phyloP scores from a whole-genome alignment of 2,888 invertebrate species.

The Mimas tiliae region DNA sequence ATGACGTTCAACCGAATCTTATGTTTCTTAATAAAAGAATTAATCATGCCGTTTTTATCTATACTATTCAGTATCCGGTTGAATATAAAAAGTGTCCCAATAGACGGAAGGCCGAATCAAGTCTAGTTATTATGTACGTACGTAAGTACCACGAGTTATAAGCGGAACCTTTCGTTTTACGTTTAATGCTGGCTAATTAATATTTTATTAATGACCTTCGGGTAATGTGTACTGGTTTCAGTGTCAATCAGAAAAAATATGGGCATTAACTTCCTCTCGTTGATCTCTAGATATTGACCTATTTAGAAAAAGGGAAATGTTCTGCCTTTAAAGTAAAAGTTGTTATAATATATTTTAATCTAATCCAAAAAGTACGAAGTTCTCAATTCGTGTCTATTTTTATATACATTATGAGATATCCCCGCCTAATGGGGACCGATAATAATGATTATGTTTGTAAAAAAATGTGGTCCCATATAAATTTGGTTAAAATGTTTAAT shows the following conservation, averaged over 20 bases:
- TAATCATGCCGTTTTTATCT: background rate
- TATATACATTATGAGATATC: too few species aligned
- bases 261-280: conserved; percentile 3
- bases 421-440: too few species aligned
- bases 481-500: too few species aligned
- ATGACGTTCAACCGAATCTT: too few species aligned
- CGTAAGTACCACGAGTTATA: too few species aligned
- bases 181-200: conserved; percentile 1
- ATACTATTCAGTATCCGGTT: background rate
- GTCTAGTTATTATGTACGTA: background rate
- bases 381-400: too few species aligned
- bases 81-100: conserved; percentile 6
- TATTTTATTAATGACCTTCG: conserved; percentile 8
- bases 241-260: conserved; percentile 13
- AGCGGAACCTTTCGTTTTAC: background rate
- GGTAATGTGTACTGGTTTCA: background rate
- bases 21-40: background rate
- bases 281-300: background rate
- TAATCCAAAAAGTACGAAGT: too few species aligned
- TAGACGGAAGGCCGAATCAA: conserved; percentile 7
- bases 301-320: background rate
- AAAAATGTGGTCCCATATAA: too few species aligned
- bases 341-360: background rate
- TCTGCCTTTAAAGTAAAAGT: background rate
- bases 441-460: too few species aligned